Conservation (phyloP, 1,140 invertebrate species). For the Papilio xuthus region DNA sequence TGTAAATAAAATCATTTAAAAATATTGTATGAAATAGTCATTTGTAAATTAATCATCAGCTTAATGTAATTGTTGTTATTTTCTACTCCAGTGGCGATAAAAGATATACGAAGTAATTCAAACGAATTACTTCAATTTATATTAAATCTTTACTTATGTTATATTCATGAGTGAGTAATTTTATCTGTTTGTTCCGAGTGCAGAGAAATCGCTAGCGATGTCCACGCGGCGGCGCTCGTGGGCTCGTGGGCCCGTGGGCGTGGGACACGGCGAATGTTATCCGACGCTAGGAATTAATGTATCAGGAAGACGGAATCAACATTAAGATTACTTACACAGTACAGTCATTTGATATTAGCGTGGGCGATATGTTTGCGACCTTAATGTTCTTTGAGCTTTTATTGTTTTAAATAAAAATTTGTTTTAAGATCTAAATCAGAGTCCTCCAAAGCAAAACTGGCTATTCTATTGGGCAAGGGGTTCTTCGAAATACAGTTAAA, state of each 20-base stretch:
- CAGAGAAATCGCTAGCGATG: slow-evolving; percentile 24
- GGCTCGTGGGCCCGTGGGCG: slow-evolving; percentile 30
- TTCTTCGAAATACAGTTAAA: neutral
- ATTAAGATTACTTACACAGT: slow-evolving; percentile 31
- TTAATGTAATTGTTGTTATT: neutral
- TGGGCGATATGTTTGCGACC: slow-evolving; percentile 9
- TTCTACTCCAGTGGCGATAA: slow-evolving; percentile 11
- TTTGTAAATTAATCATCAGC: neutral
- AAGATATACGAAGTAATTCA: neutral
- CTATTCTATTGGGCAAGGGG: neutral
- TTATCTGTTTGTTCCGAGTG: slow-evolving; percentile 29
- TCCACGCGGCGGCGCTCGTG: slow-evolving; percentile 21
- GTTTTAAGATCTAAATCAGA: neutral
- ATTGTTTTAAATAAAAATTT: neutral
- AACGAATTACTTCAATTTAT: slow-evolving; percentile 30
- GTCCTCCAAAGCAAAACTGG: neutral
- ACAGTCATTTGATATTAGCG: neutral
- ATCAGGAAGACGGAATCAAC: slow-evolving; percentile 36
- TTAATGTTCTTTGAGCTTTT: neutral
- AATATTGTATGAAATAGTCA: neutral
- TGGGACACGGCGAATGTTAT: slow-evolving; percentile 35
- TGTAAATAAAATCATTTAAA: no score
- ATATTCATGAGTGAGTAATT: slow-evolving; percentile 25
- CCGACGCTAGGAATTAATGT: slow-evolving; percentile 33
- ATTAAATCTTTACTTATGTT: slow-evolving; percentile 20